Conservation (phyloP, 2,888 invertebrate species). For the Amphimallon solstitiale region DNA sequence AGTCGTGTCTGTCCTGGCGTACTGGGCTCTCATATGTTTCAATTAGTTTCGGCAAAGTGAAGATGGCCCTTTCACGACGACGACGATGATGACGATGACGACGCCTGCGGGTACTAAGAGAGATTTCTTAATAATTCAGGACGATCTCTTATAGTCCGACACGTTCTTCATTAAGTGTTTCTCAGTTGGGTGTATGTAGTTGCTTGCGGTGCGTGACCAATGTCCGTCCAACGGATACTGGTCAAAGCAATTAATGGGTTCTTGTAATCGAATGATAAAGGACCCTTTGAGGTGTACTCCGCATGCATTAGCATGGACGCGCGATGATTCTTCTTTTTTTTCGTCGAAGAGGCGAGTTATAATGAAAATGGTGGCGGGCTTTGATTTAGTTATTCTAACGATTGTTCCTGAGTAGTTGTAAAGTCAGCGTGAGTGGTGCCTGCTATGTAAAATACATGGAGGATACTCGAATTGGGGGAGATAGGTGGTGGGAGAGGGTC, state of each 20-base stretch:
- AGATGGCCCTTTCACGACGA: slow-evolving; percentile 31
- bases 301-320: slow-evolving; percentile 24
- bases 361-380: slow-evolving; percentile 13
- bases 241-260: slow-evolving; percentile 50
- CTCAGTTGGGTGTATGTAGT: neutral
- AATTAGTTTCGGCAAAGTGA: slow-evolving; percentile 47
- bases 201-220: slow-evolving; percentile 27
- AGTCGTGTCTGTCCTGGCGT: slow-evolving; percentile 3
- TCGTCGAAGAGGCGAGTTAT: slow-evolving; percentile 2
- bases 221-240: slow-evolving; percentile 43
- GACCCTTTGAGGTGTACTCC: slow-evolving; percentile 41
- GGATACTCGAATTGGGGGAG: slow-evolving; percentile 41
- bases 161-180: slow-evolving; percentile 14
- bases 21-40: slow-evolving; percentile 42
- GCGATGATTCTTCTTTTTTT: neutral
- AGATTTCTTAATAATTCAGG: slow-evolving; percentile 51
- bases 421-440: neutral
- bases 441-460: slow-evolving; percentile 31
- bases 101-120: slow-evolving; percentile 30
- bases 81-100: slow-evolving; percentile 42
- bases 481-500: slow-evolving; percentile 42
- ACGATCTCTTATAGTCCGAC: slow-evolving; percentile 22
- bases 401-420: slow-evolving; percentile 45
- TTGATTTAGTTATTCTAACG: slow-evolving; percentile 47
- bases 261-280: slow-evolving; percentile 50